Evolutionary conservation across 2,797 vertebrate species (phyloP).

Genomic region (Nasua narica): DNA sequence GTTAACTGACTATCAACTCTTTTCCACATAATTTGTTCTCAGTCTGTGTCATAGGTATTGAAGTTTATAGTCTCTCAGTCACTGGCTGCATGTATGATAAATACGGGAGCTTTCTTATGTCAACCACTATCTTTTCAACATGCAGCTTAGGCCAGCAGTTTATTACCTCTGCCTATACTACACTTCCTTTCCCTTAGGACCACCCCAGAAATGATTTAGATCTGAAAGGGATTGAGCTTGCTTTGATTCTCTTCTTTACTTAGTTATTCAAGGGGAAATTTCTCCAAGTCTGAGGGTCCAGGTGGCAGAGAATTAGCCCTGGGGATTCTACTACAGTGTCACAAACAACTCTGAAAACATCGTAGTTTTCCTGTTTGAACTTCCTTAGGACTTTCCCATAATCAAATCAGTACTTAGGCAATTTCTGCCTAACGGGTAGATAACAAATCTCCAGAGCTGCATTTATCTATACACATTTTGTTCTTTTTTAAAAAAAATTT

Average conservation of each 20-base stretch:
- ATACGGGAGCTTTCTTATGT: background rate
- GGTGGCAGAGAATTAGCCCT: background rate
- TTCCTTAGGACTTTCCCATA: background rate
- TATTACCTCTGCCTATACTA: background rate
- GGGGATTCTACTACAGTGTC: background rate
- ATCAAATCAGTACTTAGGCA: background rate
- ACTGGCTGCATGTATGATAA: background rate
- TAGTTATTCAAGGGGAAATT: background rate
- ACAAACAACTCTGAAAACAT: conserved; percentile 10
- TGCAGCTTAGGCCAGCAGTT: background rate
- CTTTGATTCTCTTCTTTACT: background rate
- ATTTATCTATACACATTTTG: background rate
- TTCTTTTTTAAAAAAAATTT: background rate
- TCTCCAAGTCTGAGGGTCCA: background rate
- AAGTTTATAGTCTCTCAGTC: background rate
- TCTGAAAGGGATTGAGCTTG: background rate
- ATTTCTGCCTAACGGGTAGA: background rate
- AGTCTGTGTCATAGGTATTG: background rate
- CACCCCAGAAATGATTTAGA: background rate
- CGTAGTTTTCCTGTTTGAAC: background rate
- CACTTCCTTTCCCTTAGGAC: background rate
- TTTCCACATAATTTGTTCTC: background rate
- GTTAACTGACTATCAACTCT: background rate
- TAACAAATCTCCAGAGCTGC: background rate
- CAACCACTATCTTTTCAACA: background rate